phyloP scores from a whole-genome alignment of 2,888 invertebrate species.

The Drosophila infuscata region DNA sequence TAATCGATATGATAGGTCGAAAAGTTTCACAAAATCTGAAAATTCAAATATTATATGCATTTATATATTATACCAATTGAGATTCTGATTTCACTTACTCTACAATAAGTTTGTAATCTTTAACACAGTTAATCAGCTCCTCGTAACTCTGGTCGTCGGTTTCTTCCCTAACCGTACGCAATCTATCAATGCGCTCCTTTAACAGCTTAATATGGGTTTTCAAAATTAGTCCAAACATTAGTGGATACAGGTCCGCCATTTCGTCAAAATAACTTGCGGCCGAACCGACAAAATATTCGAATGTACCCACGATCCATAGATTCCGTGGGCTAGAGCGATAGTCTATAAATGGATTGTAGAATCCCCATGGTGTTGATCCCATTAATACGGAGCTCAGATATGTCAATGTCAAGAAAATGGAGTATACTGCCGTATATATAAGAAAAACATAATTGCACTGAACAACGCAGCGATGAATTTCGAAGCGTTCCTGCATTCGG shows the following conservation, averaged over 20 bases:
- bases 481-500: not conserved
- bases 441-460: slow-evolving; percentile 39
- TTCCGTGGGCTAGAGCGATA: slow-evolving; percentile 11
- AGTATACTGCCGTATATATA: slow-evolving; percentile 27
- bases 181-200: slow-evolving; percentile 18
- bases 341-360: slow-evolving; percentile 47
- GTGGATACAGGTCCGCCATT: slow-evolving; percentile 33
- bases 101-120: slow-evolving; percentile 44
- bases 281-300: slow-evolving; percentile 14
- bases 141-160: slow-evolving; percentile 9
- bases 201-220: slow-evolving; percentile 37
- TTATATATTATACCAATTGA: not conserved
- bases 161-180: slow-evolving; percentile 18
- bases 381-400: slow-evolving; percentile 26
- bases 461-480: slow-evolving; percentile 37
- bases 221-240: slow-evolving; percentile 34
- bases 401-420: slow-evolving; percentile 11
- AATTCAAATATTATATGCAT: not conserved
- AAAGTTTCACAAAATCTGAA: slow-evolving; percentile 37
- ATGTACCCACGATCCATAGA: slow-evolving; percentile 22
- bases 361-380: slow-evolving; percentile 43
- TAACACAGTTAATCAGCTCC: slow-evolving; percentile 43
- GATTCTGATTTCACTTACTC: slow-evolving; percentile 26
- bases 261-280: slow-evolving; percentile 10
- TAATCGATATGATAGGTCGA: slow-evolving; percentile 39